Percentiles rank a stretch among this genome's conserved stretches.
Evolutionary conservation across 2,797 vertebrate species (phyloP).

Genomic region (Gymnoscopelus microlampas): DNA sequence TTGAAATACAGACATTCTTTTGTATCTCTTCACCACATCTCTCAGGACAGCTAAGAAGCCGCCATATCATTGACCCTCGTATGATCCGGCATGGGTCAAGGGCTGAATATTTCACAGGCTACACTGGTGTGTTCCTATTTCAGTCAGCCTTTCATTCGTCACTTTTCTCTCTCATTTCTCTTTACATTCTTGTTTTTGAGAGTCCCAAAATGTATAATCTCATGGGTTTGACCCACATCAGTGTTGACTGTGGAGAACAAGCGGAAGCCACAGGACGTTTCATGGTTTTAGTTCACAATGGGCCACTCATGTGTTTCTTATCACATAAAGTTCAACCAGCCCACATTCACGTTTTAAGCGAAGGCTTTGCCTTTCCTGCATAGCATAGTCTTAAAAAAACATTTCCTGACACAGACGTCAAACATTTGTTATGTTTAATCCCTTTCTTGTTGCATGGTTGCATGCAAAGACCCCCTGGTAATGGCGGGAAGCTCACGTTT

Average conservation of each 20-base stretch:
- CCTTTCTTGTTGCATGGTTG: slow-evolving; percentile 46
- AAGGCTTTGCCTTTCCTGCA: slow-evolving; percentile 42
- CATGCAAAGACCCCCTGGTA: slow-evolving; percentile 65
- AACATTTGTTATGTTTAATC: slow-evolving; percentile 62
- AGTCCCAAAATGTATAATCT: slow-evolving; percentile 44
- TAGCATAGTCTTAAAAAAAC: slow-evolving; percentile 37
- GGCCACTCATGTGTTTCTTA: slow-evolving; percentile 66
- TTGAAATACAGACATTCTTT: neutral
- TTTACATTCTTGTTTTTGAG: slow-evolving; percentile 8
- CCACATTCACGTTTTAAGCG: slow-evolving; percentile 30
- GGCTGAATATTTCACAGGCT: slow-evolving; percentile 14
- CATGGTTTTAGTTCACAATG: slow-evolving; percentile 61
- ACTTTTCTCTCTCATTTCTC: slow-evolving; percentile 17
- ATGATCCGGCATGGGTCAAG: slow-evolving; percentile 4
- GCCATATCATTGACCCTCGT: slow-evolving; percentile 8
- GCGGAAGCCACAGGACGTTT: slow-evolving; percentile 58
- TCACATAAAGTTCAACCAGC: slow-evolving; percentile 49
- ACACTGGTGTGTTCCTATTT: slow-evolving; percentile 1
- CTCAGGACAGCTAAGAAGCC: neutral
- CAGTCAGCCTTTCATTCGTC: slow-evolving; percentile 15
- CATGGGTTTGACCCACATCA: slow-evolving; percentile 59
- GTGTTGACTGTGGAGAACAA: slow-evolving; percentile 45
- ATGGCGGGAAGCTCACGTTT: slow-evolving; percentile 68
- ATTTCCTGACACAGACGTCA: slow-evolving; percentile 49
- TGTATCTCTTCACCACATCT: neutral